Percentiles rank a stretch among this genome's conserved stretches.
Evolutionary conservation across 2,888 invertebrate genomes (phyloP).

Genomic region (Hoplodrina blanda): DNA sequence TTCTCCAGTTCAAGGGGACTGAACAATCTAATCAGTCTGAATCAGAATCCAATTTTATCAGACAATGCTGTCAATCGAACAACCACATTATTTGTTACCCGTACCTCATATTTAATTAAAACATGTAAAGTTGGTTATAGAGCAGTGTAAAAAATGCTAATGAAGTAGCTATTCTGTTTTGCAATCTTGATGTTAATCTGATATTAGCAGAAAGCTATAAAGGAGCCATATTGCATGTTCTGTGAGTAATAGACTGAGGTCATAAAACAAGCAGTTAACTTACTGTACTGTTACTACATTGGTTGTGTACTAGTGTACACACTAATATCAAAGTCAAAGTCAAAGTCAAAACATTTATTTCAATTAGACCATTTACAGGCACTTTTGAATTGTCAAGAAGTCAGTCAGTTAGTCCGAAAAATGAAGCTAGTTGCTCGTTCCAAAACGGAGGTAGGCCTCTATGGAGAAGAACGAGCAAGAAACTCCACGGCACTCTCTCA

Average conservation of each 20-base stretch:
- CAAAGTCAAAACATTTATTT: no score
- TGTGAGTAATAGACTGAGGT: not conserved
- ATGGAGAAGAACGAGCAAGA: no score
- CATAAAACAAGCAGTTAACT: constrained; percentile 12
- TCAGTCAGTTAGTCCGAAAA: no score
- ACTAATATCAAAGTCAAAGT: no score
- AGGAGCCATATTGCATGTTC: constrained; percentile 11
- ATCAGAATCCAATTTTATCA: not conserved
- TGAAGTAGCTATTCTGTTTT: constrained; percentile 14
- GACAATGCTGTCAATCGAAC: not conserved
- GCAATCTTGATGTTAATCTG: constrained; percentile 17
- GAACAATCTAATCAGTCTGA: no score
- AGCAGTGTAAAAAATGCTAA: constrained; percentile 20
- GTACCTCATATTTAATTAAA: not conserved
- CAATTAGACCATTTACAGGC: no score
- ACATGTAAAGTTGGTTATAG: not conserved
- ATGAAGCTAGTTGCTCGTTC: no score
- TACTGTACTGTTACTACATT: not conserved
- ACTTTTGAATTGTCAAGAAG: no score
- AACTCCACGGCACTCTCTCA: no score
- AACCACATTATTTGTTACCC: not conserved
- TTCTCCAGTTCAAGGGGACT: no score
- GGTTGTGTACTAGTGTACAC: not conserved
- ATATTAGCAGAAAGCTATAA: constrained; percentile 31
- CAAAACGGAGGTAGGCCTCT: no score